These are phyloP conservation scores for Tineola bisselliella DNA, from an alignment of 2,888 invertebrate genomes.

Conservation along the genomic window DNA sequence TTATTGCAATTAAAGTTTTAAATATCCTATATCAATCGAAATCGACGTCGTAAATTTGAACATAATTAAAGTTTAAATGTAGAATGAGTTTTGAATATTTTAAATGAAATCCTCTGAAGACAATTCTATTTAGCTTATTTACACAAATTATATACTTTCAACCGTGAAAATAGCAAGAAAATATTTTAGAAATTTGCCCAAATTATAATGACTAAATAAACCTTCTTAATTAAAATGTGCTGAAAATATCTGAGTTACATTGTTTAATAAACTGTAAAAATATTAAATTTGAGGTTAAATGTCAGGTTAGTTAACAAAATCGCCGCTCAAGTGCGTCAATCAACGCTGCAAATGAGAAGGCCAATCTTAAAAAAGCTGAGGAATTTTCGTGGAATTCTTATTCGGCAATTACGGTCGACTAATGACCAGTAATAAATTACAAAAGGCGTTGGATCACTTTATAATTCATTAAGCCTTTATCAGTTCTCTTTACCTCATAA, in stretches of 20 bases:
- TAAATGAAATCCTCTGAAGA: not conserved
- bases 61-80: not conserved
- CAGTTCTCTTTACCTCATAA: slow-evolving; percentile 6
- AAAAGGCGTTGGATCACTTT: slow-evolving; percentile 25
- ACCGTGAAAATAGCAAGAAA: not conserved
- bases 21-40: not conserved
- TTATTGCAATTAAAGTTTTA: too few species aligned
- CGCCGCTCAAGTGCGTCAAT: not conserved
- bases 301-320: not conserved
- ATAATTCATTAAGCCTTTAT: slow-evolving; percentile 30
- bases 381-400: slow-evolving; percentile 23
- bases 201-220: not conserved
- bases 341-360: not conserved
- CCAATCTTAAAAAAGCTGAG: slow-evolving; percentile 4
- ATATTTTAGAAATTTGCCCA: not conserved
- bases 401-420: slow-evolving; percentile 40
- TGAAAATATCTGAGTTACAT: not conserved
- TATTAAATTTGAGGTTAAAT: not conserved
- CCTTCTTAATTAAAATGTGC: not conserved
- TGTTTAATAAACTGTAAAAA: slow-evolving; percentile 12
- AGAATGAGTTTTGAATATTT: not conserved
- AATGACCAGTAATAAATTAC: slow-evolving; percentile 39
- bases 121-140: not conserved
- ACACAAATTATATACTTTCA: not conserved
- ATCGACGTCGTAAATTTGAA: not conserved